Base-by-base conservation (phyloP, 2,797 vertebrate species). In the Chanos chanos region DNA sequence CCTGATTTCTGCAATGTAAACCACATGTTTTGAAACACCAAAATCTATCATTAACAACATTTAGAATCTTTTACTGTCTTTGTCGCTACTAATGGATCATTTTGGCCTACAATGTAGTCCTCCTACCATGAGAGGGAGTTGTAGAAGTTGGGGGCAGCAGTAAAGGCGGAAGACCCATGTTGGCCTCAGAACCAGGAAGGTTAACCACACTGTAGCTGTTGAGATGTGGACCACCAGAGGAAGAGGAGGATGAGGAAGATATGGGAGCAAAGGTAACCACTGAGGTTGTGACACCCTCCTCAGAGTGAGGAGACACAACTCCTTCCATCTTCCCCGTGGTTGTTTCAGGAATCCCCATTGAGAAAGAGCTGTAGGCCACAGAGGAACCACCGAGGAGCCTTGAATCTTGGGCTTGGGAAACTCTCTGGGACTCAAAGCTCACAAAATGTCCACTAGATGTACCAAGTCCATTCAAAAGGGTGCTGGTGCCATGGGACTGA, bases 141-240 rank as follows among this genome's bases (percentile, higher is more conserved):
- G 64, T 56, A 28, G 71, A 73, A n/a, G 74, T 73, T 31, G 74
- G 39, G 5, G 71, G 68, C n/a, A 76, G 39, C 61, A 76, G 52
- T 40, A 76, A 61, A 48, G 74, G 71, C 49, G 74, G 74, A 52
- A 76, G 71, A 51, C 70, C 40, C 56, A 76, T 56, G 15, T 22
- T 53, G 36, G 60, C 68, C 41, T 76, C 74, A 36, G 34, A 89
- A 76, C 88, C 91, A 27, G 94, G 91, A 74, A 97, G 92, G 79
- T 94, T 95, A 79, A 96, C 94, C 80, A 98, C 90, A 78, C 93
- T 93, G 83, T 99, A 99, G 61, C 92, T 93, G 75, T 92, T 94
- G 82, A 97, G 90, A 83, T 97, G 95, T 78, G 95, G 89, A 24
- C 91, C 89, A 62, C 85, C 86, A 51, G 86, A 82, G 5, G 84